phyloP scores from a whole-genome alignment of 2,113 vertebrate species.

The Tetraodon nigroviridis region DNA sequence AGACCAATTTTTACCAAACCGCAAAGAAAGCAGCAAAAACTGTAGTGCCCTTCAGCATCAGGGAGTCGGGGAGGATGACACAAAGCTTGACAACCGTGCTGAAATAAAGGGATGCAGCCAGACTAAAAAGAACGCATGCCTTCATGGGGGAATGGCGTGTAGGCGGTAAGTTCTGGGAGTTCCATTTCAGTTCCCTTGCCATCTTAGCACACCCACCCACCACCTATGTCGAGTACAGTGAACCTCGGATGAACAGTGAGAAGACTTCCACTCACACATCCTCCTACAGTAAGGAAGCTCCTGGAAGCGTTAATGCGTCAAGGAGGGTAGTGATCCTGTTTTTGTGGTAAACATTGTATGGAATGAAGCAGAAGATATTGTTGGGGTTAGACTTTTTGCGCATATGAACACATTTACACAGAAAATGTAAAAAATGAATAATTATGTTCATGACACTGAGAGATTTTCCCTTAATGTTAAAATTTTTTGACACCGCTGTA shows the following conservation, averaged over 20 bases:
- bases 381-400: no score
- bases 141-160: slow-evolving; percentile 58
- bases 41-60: slow-evolving; percentile 48
- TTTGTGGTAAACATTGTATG: slow-evolving; percentile 52
- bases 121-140: slow-evolving; percentile 56
- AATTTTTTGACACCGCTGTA: not conserved
- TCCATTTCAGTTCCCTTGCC: slow-evolving; percentile 69
- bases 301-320: slow-evolving; percentile 43
- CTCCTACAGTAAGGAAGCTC: slow-evolving; percentile 61
- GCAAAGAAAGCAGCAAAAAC: slow-evolving; percentile 40
- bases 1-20: slow-evolving; percentile 24
- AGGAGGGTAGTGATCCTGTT: slow-evolving; percentile 39
- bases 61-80: slow-evolving; percentile 66
- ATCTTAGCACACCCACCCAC: slow-evolving; percentile 63
- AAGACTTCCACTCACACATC: slow-evolving; percentile 60
- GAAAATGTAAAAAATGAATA: no score
- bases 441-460: no score
- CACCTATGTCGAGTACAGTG: slow-evolving; percentile 44
- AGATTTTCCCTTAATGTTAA: not conserved
- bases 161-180: slow-evolving; percentile 66
- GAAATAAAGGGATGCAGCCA: slow-evolving; percentile 67
- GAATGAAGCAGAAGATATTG: slow-evolving; percentile 28
- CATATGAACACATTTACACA: no score
- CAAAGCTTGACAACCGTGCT: slow-evolving; percentile 58
- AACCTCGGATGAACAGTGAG: slow-evolving; percentile 50